phyloP scores from a whole-genome alignment of 2,113 vertebrate genomes.

The Lipophrys pholis region DNA sequence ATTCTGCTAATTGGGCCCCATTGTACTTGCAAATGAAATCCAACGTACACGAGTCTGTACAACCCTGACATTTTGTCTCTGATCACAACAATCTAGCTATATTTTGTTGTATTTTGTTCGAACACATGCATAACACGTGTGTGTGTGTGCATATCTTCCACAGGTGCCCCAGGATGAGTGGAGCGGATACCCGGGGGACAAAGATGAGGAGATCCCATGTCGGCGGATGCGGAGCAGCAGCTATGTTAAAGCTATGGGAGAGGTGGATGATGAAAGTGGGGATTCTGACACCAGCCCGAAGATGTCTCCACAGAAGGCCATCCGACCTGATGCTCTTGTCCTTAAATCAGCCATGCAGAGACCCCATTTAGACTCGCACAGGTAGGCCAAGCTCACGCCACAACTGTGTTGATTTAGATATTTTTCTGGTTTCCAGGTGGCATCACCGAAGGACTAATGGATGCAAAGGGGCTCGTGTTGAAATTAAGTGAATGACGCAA shows the following conservation, averaged over 20 bases:
- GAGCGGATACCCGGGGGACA: constrained; percentile 91
- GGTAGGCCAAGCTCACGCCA: constrained; percentile 81
- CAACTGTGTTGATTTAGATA: no score
- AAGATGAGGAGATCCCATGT: constrained; percentile 96
- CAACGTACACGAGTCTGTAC: neutral
- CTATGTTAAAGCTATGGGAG: constrained; percentile 99
- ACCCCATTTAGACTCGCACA: constrained; percentile 91
- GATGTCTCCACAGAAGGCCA: constrained; percentile 89
- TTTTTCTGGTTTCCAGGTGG: no score
- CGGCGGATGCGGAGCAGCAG: constrained; percentile 97
- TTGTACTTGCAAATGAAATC: constrained; percentile 51
- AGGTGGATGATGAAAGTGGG: constrained; percentile 92
- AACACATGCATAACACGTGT: no score
- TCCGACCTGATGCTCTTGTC: constrained; percentile 90
- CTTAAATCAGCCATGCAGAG: constrained; percentile 91
- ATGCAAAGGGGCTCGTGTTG: no score
- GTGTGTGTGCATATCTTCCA: neutral
- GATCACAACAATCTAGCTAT: neutral
- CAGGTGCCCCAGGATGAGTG: constrained; percentile 99
- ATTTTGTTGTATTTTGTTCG: neutral
- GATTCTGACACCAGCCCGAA: constrained; percentile 96
- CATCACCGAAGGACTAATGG: no score
- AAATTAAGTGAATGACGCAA: no score
- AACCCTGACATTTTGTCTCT: constrained; percentile 15
- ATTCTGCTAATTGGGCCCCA: constrained; percentile 45